Evolutionary conservation across 2,113 vertebrate genomes (phyloP).

Genomic region (Salvator merianae): DNA sequence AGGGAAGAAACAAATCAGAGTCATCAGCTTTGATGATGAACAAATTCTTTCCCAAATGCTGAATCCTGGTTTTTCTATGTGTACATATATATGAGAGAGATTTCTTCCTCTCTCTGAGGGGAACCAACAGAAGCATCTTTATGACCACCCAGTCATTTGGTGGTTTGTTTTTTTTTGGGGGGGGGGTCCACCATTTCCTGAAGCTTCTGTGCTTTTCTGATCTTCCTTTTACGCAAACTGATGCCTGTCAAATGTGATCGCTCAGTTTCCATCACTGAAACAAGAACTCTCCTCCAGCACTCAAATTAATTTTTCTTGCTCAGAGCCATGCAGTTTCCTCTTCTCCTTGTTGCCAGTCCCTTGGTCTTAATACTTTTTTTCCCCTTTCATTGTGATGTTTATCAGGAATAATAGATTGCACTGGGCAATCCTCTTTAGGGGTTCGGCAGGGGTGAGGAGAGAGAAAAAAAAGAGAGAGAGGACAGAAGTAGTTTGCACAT

Average conservation of each 20-base stretch:
- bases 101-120: not conserved
- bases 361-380: no score
- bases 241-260: conserved; percentile 32
- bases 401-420: no score
- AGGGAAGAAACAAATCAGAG: no score
- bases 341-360: not conserved
- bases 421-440: not conserved
- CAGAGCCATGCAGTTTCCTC: not conserved
- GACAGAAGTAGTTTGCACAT: not conserved
- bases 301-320: conserved; percentile 4
- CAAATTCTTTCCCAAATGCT: no score
- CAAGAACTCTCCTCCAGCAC: not conserved
- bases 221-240: conserved; percentile 17
- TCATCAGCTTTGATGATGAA: no score
- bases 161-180: not conserved
- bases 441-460: not conserved
- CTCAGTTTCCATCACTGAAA: conserved; percentile 11
- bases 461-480: not conserved
- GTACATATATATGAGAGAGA: no score
- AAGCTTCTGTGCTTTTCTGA: not conserved
- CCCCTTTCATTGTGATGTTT: not conserved
- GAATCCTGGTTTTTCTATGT: no score
- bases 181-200: not conserved
- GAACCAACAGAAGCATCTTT: no score
- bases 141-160: not conserved